Conservation (phyloP, 2,113 vertebrate genomes). For the Amia ocellicauda region DNA sequence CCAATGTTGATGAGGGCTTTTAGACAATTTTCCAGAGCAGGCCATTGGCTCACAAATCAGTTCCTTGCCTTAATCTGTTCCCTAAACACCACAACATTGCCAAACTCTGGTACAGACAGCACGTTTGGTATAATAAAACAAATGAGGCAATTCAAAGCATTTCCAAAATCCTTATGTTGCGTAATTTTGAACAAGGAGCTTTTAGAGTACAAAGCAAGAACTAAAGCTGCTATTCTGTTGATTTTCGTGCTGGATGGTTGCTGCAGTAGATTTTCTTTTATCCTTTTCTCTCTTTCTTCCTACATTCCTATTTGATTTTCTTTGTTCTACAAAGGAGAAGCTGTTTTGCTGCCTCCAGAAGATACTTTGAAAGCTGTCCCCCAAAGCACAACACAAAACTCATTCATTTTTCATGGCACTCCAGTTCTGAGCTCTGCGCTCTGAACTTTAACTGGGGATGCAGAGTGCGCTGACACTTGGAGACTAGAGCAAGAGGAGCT, state of each 20-base stretch:
- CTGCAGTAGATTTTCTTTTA: constrained; percentile 4
- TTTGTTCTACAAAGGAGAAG: constrained; percentile 39
- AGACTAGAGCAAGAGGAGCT: too few species aligned
- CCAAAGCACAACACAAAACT: constrained; percentile 31
- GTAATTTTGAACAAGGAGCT: background rate
- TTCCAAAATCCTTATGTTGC: background rate
- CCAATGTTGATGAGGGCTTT: too few species aligned
- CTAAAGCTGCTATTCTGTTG: background rate
- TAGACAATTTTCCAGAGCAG: too few species aligned
- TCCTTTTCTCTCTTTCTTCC: too few species aligned
- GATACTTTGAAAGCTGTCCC: constrained; percentile 34
- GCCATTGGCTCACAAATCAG: too few species aligned
- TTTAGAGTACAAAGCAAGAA: background rate
- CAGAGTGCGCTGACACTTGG: constrained; percentile 1
- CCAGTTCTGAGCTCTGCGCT: constrained; percentile 14
- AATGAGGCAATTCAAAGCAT: background rate
- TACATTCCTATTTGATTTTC: constrained; percentile 13
- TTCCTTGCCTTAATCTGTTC: too few species aligned
- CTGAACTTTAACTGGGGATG: constrained; percentile 19
- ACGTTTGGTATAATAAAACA: background rate
- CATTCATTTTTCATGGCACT: constrained; percentile 34
- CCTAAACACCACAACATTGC: too few species aligned
- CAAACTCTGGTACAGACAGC: too few species aligned
- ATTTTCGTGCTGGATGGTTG: background rate
- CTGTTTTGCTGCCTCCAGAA: constrained; percentile 32